Conservation (phyloP, 2,888 invertebrate species). For the Chalcosyrphus nemorum region DNA sequence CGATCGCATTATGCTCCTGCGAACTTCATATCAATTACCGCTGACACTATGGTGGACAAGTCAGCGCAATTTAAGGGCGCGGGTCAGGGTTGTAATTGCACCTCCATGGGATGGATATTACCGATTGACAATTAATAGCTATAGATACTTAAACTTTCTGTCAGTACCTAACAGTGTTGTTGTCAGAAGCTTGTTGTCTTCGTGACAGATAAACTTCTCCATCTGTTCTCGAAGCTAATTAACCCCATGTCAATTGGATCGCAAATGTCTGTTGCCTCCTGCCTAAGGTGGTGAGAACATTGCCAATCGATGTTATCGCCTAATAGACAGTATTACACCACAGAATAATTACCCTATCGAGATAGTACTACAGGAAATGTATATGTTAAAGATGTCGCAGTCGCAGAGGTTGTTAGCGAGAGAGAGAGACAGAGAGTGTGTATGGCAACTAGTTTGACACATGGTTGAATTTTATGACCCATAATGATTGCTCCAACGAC, state of each 20-base stretch:
- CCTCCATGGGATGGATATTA: conserved; percentile 12
- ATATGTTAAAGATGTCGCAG: neutral
- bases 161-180: neutral
- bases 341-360: conserved; percentile 14
- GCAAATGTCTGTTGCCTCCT: neutral
- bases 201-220: neutral
- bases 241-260: neutral
- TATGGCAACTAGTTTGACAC: conserved; percentile 40
- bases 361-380: neutral
- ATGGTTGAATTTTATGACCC: conserved; percentile 47
- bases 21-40: conserved; percentile 62
- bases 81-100: conserved; percentile 23
- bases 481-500: conserved; percentile 38
- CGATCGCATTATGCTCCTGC: conserved; percentile 28
- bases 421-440: neutral
- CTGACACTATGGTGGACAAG: conserved; percentile 5
- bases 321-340: neutral
- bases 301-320: conserved; percentile 30
- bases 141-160: conserved; percentile 3
- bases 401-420: neutral
- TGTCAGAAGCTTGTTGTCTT: neutral
- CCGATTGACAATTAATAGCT: conserved; percentile 1
- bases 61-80: conserved; percentile 25
- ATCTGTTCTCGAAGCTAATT: conserved; percentile 23
- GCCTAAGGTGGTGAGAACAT: neutral